Evolutionary conservation across 2,888 invertebrate genomes (phyloP).

Genomic region (Eristalis pertinax): DNA sequence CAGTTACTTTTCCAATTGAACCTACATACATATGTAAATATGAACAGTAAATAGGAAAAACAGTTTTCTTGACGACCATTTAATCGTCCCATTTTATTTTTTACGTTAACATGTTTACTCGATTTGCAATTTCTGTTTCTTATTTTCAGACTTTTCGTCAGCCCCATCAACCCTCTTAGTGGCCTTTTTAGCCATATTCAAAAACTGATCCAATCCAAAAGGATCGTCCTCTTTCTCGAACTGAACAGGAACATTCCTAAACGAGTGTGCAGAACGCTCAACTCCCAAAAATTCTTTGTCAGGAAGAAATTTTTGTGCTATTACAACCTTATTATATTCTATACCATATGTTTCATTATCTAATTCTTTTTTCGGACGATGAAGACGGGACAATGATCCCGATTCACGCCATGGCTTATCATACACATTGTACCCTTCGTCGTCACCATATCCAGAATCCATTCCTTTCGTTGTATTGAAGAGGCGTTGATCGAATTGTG

Average conservation of each 20-base stretch:
- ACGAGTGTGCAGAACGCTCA: constrained; percentile 84
- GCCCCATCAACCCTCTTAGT: constrained; percentile 85
- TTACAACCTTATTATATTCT: constrained; percentile 93
- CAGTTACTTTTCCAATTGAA: too few relatives aligned
- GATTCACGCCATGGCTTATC: constrained; percentile 98
- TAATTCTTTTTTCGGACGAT: constrained; percentile 92
- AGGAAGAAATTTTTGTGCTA: constrained; percentile 97
- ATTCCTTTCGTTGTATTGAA: constrained; percentile 97
- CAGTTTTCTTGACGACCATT: too few relatives aligned
- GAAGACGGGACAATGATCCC: constrained; percentile 93
- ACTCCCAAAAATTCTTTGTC: constrained; percentile 98
- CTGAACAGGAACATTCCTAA: constrained; percentile 96
- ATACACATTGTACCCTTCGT: constrained; percentile 98
- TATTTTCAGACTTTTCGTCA: neutral
- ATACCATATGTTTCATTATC: constrained; percentile 96
- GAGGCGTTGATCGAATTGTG: constrained; percentile 96
- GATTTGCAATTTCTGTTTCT: neutral
- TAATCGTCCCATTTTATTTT: too few relatives aligned
- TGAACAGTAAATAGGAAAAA: too few relatives aligned
- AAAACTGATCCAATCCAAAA: constrained; percentile 98
- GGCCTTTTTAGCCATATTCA: constrained; percentile 96
- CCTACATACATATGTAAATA: too few relatives aligned
- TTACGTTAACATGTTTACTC: neutral
- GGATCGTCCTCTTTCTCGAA: constrained; percentile 96
- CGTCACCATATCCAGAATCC: constrained; percentile 96